Evolutionary conservation across 2,797 vertebrate species (phyloP).

Genomic region (Manis javanica): DNA sequence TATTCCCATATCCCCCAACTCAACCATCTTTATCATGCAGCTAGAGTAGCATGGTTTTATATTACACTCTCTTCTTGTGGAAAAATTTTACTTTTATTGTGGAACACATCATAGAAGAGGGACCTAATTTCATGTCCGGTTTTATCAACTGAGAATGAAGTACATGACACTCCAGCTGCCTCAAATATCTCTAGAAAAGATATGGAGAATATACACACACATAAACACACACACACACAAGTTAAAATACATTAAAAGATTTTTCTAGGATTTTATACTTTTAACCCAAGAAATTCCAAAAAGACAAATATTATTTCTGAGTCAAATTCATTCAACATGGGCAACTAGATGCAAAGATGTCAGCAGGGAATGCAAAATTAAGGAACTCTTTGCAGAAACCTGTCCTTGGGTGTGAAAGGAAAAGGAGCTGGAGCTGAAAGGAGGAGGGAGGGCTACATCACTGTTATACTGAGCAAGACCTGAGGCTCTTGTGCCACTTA

Average conservation of each 20-base stretch:
- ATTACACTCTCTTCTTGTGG: neutral
- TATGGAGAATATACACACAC: neutral
- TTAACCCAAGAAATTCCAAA: too few relatives aligned
- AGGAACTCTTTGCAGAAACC: too few relatives aligned
- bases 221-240: neutral
- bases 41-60: neutral
- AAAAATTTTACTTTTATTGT: conserved; percentile 2
- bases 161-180: neutral
- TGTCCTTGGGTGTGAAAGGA: too few relatives aligned
- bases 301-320: too few relatives aligned
- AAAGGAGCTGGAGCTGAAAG: too few relatives aligned
- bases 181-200: neutral
- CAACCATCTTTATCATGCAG: neutral
- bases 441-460: too few relatives aligned
- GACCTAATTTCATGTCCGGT: neutral
- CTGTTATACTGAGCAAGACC: too few relatives aligned
- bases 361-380: too few relatives aligned
- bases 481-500: too few relatives aligned
- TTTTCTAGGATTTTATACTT: too few relatives aligned
- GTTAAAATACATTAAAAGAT: neutral
- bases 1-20: neutral
- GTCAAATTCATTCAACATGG: too few relatives aligned
- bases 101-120: neutral
- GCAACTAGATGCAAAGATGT: too few relatives aligned
- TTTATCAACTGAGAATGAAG: conserved; percentile 5